Evolutionary conservation across 2,113 vertebrate species (phyloP).

Genomic region (Bos javanicus): DNA sequence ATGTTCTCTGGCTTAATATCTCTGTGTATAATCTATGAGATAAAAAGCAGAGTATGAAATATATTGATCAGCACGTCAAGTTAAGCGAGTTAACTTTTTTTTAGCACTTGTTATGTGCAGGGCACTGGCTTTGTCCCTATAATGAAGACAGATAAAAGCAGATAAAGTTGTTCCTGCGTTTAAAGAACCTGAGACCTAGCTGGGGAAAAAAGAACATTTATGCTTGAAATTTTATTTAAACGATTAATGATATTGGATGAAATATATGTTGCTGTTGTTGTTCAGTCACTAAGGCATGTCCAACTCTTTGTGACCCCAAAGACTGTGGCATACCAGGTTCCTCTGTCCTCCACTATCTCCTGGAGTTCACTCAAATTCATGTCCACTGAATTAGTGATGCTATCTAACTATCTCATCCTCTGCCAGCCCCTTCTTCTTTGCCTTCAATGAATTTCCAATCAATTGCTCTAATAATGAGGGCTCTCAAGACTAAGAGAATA

Average conservation of each 20-base stretch:
- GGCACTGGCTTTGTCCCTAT: background rate
- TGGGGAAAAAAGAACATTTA: background rate
- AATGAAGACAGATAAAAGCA: background rate
- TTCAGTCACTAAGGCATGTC: background rate
- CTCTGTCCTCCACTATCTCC: background rate
- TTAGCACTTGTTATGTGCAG: background rate
- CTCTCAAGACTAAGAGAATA: background rate
- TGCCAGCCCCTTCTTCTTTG: background rate
- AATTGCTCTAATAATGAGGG: background rate
- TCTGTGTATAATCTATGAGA: slow-evolving; percentile 90
- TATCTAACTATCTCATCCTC: background rate
- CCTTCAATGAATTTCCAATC: background rate
- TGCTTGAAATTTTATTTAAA: background rate
- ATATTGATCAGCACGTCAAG: background rate
- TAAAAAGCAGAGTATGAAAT: background rate
- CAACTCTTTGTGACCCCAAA: background rate
- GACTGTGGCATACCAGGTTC: background rate
- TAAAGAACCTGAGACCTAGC: background rate
- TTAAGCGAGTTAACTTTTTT: background rate
- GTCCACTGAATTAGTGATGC: background rate
- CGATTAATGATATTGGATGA: background rate
- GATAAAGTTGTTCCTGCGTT: background rate
- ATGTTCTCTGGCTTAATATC: slow-evolving; percentile 96
- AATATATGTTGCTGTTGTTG: background rate
- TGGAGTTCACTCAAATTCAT: background rate